Evolutionary conservation across 2,113 vertebrate species (phyloP).

Genomic region (human (Homo sapiens)): GRCh38 chr15:39054501-39055000

Average conservation of each 20-base stretch:
- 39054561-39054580: constrained; percentile 60
- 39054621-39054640: constrained; percentile 20
- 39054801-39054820: background rate
- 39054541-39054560: constrained; percentile 50
- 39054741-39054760: background rate
- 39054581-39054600: constrained; percentile 55
- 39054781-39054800: background rate
- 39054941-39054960: background rate
- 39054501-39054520: background rate
- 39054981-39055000: background rate
- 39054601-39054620: background rate
- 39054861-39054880: background rate
- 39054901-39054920: background rate
- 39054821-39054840: background rate
- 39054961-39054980: background rate
- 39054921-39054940: background rate
- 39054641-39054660: constrained; percentile 11
- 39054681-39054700: constrained; percentile 15
- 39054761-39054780: background rate
- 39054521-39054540: background rate
- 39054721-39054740: constrained; percentile 7
- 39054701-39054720: constrained; percentile 48
- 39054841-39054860: background rate
- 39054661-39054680: constrained; percentile 30
- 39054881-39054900: background rate